A percentile compares a stretch with the other conserved stretches of the same genome.
Conservation (phyloP, 2,797 vertebrate genomes). For the Chiloscyllium punctatum region DNA sequence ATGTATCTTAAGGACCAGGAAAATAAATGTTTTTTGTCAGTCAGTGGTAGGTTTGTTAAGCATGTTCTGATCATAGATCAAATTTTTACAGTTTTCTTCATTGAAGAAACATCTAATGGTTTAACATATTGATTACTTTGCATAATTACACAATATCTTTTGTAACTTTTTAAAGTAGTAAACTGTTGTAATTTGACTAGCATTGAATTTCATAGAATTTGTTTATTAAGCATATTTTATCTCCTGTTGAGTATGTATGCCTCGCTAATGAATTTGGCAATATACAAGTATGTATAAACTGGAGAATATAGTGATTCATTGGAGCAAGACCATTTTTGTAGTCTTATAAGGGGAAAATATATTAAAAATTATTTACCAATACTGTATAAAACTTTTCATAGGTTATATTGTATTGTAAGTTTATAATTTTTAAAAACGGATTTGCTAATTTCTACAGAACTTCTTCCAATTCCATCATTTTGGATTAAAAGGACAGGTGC, state of each 20-base stretch:
- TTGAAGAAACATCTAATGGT: background rate
- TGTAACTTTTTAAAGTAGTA: too few species aligned
- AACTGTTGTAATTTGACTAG: background rate
- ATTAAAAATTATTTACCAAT: background rate
- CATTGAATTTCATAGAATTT: background rate
- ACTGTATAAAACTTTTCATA: background rate
- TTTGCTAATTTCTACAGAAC: background rate
- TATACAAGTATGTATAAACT: background rate
- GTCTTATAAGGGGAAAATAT: background rate
- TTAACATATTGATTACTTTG: background rate
- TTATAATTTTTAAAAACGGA: background rate
- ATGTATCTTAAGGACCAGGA: background rate
- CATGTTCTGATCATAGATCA: background rate
- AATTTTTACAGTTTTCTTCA: background rate
- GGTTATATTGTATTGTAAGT: background rate
- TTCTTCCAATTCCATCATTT: background rate
- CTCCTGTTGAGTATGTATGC: background rate
- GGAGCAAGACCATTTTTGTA: background rate
- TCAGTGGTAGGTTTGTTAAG: background rate
- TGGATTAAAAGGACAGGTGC: background rate
- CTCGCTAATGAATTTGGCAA: background rate
- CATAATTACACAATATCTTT: background rate
- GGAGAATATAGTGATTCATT: background rate
- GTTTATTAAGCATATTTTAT: background rate
- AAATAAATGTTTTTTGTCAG: background rate